Base-by-base conservation (phyloP, 1,140 invertebrate species). In the Aradophagus sp. region DNA sequence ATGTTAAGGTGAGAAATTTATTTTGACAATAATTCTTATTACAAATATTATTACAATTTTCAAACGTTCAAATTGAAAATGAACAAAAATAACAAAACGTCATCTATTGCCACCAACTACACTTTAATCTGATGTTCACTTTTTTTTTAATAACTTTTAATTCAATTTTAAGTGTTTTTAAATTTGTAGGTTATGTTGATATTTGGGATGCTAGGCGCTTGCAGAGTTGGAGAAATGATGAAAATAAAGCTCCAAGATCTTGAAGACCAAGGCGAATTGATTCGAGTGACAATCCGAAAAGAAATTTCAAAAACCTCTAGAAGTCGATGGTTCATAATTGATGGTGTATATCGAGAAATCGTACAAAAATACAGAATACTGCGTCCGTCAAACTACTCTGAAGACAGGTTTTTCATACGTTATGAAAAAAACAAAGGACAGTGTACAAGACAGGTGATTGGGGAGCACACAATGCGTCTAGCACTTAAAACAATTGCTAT, bases 251-350 rank as follows among this genome's bases (percentile, higher is more conserved):
- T 6, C 11, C 34, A 29, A 6, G 47, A 52, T 17, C 3, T 67
- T 8, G 38, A 58, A 56, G 17, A 67, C 29, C 27, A 56, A n/a
- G 47, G 34, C 10, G 7, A 38, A 19, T 19, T 50, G 5, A 34
- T 47, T 12, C 8, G 4, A 20, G 31, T 42, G 12, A 6, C 26
- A n/a, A 58, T 67, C 13, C 27, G 27, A 8, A 42, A 47, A 50
- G 47, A 52, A 36, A 52, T 52, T 15, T 52, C 44, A 2, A 67
- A 67, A 50, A 67, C 36, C 15, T 17, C 48, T 23, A 5, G 20
- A 27, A 26, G 42, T 34, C 35, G 62, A 2, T 38, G 23, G 1
- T 52, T 52, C n/a, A 27, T 38, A 6, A 52, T 52, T n/a, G 13
- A 38, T 15, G 34, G 23, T 2, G 1, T 15, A 52, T 52, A 38